A percentile compares a stretch with the other conserved stretches of the same genome.
These are phyloP conservation scores for Holothuria leucospilota DNA, from an alignment of 53 echinoderm and acorn worm species.

Conservation along the genomic window DNA sequence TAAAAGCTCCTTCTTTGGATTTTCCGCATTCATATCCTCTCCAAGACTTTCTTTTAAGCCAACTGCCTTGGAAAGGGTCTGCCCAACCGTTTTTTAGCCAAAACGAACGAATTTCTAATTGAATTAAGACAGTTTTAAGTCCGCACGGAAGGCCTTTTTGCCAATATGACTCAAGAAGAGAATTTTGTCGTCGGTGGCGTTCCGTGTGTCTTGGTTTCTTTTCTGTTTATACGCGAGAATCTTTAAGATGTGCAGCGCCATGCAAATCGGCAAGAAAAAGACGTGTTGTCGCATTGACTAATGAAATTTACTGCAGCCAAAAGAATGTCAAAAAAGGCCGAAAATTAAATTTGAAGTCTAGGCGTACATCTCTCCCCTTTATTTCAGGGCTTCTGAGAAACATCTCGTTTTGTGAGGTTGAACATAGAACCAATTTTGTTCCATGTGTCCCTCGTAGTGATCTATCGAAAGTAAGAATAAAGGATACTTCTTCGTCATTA, in stretches of 20 bases:
- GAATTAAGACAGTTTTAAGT: conserved; percentile 30
- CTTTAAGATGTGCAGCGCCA: conserved; percentile 42
- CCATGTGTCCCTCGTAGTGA: conserved; percentile 31
- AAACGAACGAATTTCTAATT: conserved; percentile 41
- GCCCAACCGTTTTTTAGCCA: conserved; percentile 1
- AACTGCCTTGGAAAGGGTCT: conserved; percentile 25
- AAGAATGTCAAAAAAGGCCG: conserved; percentile 48
- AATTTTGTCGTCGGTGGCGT: conserved; percentile 16
- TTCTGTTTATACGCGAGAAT: not conserved
- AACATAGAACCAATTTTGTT: not conserved
- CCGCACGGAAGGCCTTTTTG: conserved; percentile 41
- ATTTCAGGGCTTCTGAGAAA: conserved; percentile 6
- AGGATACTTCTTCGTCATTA: conserved; percentile 24
- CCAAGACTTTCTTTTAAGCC: not conserved
- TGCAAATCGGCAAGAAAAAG: conserved; percentile 26
- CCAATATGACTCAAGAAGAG: conserved; percentile 26
- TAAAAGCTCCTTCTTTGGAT: not conserved
- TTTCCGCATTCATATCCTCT: conserved; percentile 9
- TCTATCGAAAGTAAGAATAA: conserved; percentile 13
- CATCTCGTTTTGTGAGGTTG: conserved; percentile 23
- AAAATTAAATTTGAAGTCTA: conserved; percentile 52
- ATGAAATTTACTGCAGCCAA: conserved; percentile 53
- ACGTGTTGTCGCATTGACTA: conserved; percentile 43
- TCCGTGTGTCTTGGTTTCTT: conserved; percentile 10
- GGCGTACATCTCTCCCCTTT: conserved; percentile 23